Conservation (phyloP, 2,888 invertebrate genomes). For the Heteromurus nitidus region DNA sequence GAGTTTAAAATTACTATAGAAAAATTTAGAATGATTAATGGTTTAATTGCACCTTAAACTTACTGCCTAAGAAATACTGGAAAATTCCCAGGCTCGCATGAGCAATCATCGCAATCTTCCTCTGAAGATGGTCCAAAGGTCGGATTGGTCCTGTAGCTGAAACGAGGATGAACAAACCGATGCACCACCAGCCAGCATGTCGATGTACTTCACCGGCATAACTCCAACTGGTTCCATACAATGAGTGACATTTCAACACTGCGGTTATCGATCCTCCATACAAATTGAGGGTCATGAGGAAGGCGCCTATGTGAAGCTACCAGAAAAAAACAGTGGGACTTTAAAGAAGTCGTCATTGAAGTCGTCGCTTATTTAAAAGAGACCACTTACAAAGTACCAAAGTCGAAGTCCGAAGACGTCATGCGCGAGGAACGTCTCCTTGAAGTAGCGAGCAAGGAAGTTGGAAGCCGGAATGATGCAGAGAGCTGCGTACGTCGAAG, state of each 20-base stretch:
- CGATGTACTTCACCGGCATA: background rate
- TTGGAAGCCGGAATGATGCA: background rate
- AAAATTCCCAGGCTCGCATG: background rate
- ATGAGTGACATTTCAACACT: background rate
- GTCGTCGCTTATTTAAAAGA: too few species aligned
- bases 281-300: background rate
- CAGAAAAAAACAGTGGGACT: background rate
- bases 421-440: background rate
- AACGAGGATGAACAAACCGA: background rate
- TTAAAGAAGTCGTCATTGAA: background rate
- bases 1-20: background rate
- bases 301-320: background rate
- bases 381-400: constrained; percentile 3
- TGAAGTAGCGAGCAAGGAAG: constrained; percentile 6
- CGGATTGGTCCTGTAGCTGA: background rate
- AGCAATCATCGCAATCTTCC: background rate
- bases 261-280: background rate
- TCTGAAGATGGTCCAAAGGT: background rate
- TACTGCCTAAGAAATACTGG: constrained; percentile 1
- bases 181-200: background rate
- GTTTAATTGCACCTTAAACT: background rate
- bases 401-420: background rate
- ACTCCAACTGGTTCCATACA: constrained; percentile 11
- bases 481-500: background rate
- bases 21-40: background rate